Percentiles rank a stretch among this genome's conserved stretches.
Evolutionary conservation across 2,888 invertebrate species (phyloP).

Genomic region (Chironomus tentans): DNA sequence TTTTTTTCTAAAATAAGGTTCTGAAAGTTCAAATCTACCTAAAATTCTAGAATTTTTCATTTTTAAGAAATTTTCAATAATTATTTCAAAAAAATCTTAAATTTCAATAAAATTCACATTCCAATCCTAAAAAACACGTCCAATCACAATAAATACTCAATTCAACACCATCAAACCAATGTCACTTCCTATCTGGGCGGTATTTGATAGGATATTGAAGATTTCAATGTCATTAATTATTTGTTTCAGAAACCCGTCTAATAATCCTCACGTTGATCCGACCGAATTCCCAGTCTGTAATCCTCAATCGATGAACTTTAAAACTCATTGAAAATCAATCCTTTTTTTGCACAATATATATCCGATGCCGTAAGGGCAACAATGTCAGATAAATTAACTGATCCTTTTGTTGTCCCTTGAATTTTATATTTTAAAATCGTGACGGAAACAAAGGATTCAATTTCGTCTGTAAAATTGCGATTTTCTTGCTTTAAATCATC

Average conservation of each 20-base stretch:
- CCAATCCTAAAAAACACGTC: too few relatives aligned
- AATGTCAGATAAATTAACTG: constrained; percentile 12
- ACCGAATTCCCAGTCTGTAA: not conserved
- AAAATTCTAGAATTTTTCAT: too few relatives aligned
- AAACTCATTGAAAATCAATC: constrained; percentile 16
- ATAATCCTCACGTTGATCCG: not conserved
- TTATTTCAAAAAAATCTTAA: too few relatives aligned
- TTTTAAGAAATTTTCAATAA: too few relatives aligned
- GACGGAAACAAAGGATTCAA: not conserved
- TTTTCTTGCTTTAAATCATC: not conserved
- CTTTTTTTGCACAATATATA: not conserved
- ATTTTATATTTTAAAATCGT: not conserved
- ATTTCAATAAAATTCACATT: too few relatives aligned
- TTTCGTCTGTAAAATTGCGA: constrained; percentile 18
- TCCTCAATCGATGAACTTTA: constrained; percentile 21
- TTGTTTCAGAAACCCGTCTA: not conserved
- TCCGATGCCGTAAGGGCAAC: not conserved
- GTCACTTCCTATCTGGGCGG: too few relatives aligned
- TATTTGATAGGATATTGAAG: too few relatives aligned
- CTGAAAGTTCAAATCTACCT: too few relatives aligned
- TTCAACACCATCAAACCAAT: too few relatives aligned
- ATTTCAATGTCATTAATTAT: not conserved
- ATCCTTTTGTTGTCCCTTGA: not conserved
- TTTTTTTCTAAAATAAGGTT: too few relatives aligned
- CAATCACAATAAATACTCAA: too few relatives aligned